phyloP scores from a whole-genome alignment of 1,140 invertebrate genomes.

The Diprion similis region DNA sequence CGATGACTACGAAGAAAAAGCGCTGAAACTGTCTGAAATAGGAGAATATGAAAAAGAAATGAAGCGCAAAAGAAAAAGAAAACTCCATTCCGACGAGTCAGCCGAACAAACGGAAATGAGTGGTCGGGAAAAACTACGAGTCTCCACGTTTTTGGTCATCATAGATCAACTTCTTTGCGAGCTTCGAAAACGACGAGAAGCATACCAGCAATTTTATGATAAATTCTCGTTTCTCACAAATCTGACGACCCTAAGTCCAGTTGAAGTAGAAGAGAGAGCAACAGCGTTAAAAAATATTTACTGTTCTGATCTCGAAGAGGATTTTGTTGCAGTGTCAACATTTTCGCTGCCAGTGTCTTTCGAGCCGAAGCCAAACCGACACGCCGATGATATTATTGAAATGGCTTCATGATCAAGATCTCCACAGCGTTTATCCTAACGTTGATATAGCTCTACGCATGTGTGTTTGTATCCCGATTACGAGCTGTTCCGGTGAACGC shows the following conservation, averaged over 20 bases:
- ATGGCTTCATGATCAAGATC: slow-evolving; percentile 13
- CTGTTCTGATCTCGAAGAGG: slow-evolving; percentile 13
- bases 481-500: slow-evolving; percentile 28
- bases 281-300: slow-evolving; percentile 17
- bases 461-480: slow-evolving; percentile 24
- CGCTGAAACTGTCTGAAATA: slow-evolving; percentile 19
- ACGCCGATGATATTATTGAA: slow-evolving; percentile 16
- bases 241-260: slow-evolving; percentile 20
- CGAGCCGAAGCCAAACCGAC: slow-evolving; percentile 35
- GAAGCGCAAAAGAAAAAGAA: slow-evolving; percentile 28
- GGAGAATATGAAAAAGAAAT: slow-evolving; percentile 28
- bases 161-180: slow-evolving; percentile 28
- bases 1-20: slow-evolving; percentile 26
- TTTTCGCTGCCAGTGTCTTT: slow-evolving; percentile 23
- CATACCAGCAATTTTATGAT: slow-evolving; percentile 25
- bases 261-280: slow-evolving; percentile 25
- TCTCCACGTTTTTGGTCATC: slow-evolving; percentile 29
- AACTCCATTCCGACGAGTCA: slow-evolving; percentile 21
- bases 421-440: slow-evolving; percentile 27
- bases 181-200: slow-evolving; percentile 28
- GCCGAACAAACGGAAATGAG: slow-evolving; percentile 21
- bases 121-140: slow-evolving; percentile 29
- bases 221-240: slow-evolving; percentile 34
- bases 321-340: slow-evolving; percentile 20
- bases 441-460: slow-evolving; percentile 32